These are phyloP conservation scores for Microcaecilia unicolor DNA, from an alignment of 2,797 vertebrate species.

Conservation along the genomic window DNA sequence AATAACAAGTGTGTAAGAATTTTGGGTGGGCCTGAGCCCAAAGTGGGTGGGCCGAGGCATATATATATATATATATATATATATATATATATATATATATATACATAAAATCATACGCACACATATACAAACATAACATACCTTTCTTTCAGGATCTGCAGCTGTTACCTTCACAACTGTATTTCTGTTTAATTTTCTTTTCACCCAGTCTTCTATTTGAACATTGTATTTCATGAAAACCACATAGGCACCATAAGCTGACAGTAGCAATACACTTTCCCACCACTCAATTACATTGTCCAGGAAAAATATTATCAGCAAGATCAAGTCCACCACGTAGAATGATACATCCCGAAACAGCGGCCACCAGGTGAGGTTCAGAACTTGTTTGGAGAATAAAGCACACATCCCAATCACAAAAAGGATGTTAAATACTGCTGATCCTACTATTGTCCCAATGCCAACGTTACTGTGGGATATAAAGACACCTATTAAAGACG, in stretches of 20 bases:
- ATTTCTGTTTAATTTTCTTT: slow-evolving; percentile 77
- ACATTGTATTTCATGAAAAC: slow-evolving; percentile 96
- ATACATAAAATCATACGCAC: too few relatives aligned
- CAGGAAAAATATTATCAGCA: slow-evolving; percentile 96
- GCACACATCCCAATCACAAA: slow-evolving; percentile 98
- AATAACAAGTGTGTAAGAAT: too few relatives aligned
- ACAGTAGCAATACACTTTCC: slow-evolving; percentile 81
- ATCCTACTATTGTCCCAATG: slow-evolving; percentile 96
- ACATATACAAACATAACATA: slow-evolving; percentile 53
- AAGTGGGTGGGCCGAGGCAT: too few relatives aligned
- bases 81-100: too few relatives aligned
- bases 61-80: too few relatives aligned
- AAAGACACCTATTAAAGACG: slow-evolving; percentile 94
- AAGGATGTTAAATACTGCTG: slow-evolving; percentile 96
- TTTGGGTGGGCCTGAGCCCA: too few relatives aligned
- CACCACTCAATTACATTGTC: slow-evolving; percentile 88
- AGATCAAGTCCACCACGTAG: slow-evolving; percentile 90
- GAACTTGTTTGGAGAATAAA: slow-evolving; percentile 93
- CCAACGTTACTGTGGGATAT: slow-evolving; percentile 97
- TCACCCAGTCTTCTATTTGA: slow-evolving; percentile 74
- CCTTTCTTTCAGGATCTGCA: slow-evolving; percentile 76
- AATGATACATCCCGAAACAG: slow-evolving; percentile 96
- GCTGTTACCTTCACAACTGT: slow-evolving; percentile 84
- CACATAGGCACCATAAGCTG: slow-evolving; percentile 78
- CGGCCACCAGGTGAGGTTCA: slow-evolving; percentile 97